Evolutionary conservation across 2,888 invertebrate species (phyloP).

Genomic region (Dicyrtomina minuta): DNA sequence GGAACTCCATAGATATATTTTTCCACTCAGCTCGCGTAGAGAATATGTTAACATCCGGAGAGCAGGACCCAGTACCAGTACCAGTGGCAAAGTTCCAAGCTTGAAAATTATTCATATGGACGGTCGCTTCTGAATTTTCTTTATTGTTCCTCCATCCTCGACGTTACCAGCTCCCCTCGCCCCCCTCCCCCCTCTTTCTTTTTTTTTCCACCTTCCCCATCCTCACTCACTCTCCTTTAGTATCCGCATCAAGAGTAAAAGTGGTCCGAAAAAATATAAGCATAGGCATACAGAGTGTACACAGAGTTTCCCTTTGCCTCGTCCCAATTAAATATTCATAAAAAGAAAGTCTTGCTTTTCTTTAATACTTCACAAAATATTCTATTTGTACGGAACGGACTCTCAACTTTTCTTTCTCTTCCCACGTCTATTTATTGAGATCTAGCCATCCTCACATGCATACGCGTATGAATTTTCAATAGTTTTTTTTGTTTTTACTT

Average conservation of each 20-base stretch:
- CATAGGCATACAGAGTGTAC: not conserved
- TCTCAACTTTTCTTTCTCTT: constrained; percentile 16
- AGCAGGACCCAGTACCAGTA: too few relatives aligned
- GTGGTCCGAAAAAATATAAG: not conserved
- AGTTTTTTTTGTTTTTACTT: constrained; percentile 2
- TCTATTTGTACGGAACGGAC: constrained; percentile 13
- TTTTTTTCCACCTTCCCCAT: not conserved
- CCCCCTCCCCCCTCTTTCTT: too few relatives aligned
- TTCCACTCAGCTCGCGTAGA: not conserved
- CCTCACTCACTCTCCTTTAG: not conserved
- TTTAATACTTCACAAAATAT: constrained; percentile 32
- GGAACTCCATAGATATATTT: not conserved
- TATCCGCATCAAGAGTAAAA: constrained; percentile 7
- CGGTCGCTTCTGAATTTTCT: constrained; percentile 36
- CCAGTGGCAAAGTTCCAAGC: constrained; percentile 31
- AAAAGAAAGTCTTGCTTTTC: constrained; percentile 23
- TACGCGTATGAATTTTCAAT: constrained; percentile 2
- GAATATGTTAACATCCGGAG: not conserved
- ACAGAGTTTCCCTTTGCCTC: not conserved
- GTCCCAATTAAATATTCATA: constrained; percentile 37
- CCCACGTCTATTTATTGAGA: not conserved
- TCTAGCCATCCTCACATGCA: not conserved
- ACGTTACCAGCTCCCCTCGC: not conserved
- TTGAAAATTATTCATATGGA: constrained; percentile 41
- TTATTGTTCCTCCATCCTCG: constrained; percentile 31